A percentile compares a stretch with the other conserved stretches of the same genome.
These are phyloP conservation scores for Spinus pinus DNA, from an alignment of 2,797 vertebrate species.

Conservation along the genomic window DNA sequence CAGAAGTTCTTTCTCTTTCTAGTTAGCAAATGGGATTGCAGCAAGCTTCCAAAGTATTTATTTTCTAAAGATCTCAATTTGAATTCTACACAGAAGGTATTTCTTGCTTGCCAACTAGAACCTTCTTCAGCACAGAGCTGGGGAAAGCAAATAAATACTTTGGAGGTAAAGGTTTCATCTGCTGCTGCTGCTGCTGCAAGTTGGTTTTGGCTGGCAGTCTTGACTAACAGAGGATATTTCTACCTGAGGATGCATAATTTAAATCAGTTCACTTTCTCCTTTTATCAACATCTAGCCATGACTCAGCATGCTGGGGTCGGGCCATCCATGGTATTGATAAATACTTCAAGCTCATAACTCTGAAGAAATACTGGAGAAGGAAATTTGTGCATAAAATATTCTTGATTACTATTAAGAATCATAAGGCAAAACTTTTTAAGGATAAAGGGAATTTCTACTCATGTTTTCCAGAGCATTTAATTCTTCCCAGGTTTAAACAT, in stretches of 20 bases:
- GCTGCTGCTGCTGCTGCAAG: background rate
- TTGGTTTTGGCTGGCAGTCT: background rate
- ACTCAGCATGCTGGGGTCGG: background rate
- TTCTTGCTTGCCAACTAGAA: background rate
- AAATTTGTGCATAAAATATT: background rate
- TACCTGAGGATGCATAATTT: background rate
- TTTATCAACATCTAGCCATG: background rate
- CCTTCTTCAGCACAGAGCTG: background rate
- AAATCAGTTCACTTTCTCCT: background rate
- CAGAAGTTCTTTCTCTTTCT: background rate
- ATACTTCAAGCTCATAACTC: background rate
- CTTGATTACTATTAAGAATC: background rate
- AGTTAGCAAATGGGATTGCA: background rate
- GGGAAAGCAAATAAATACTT: background rate
- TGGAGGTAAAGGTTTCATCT: background rate
- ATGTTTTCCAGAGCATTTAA: background rate
- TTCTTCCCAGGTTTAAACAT: background rate
- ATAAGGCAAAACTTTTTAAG: background rate
- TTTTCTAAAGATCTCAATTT: background rate
- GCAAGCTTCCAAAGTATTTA: background rate
- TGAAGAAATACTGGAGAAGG: background rate
- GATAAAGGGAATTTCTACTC: background rate
- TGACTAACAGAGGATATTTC: conserved; percentile 12
- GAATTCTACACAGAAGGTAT: background rate
- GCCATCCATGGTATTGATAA: background rate